Evolutionary conservation across 2,113 vertebrate genomes (phyloP), one percentile per base, ranked within the genome.

Genomic region (Podarcis raffonei): DNA sequence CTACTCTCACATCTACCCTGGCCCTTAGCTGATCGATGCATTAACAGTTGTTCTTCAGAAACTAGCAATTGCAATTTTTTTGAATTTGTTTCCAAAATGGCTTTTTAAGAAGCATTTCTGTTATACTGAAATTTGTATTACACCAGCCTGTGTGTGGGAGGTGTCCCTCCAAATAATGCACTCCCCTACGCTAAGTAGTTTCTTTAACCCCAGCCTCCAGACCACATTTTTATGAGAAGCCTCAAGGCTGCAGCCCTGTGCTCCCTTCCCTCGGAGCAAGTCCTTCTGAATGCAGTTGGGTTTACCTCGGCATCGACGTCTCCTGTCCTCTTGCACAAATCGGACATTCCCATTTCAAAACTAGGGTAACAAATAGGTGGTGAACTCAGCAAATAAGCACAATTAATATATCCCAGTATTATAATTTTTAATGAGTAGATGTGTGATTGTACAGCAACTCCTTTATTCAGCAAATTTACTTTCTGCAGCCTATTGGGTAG

Each of bases 391-490:
- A 23, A 77, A 53, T 81, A 80, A 18, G 7, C 23, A 75, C 68
- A 88, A 74, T 82, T 93, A 92, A 91, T 59, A 72, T 90, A 59
- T 75, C 85, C 48, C 84, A 87, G 57, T 13, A 18, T 87, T 18
- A 57, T 83, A 71, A 3, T 62, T 91, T 94, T 81, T 86, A 68
- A 65, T 59, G 86, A 90, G 32, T 65, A 85, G 80, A 72, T 81
- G 57, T 76, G 62, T 92, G 85, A 92, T 90, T 92, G 39, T 91
- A 87, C 89, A 79, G 88, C 81, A 87, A 32, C 69, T 88, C 48
- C 80, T 89, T 80, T 88, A 89, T 90, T 90, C 48, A 83, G n/a
- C 39, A 83, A 57, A 88, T 91, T 90, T 90, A 94, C 88, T 90
- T 90, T 83, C 80, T 86, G 81, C 9, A 90, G 89, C 86, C 93